Base-by-base conservation (phyloP, 2,113 vertebrate species). In the Microtus richardsoni region DNA sequence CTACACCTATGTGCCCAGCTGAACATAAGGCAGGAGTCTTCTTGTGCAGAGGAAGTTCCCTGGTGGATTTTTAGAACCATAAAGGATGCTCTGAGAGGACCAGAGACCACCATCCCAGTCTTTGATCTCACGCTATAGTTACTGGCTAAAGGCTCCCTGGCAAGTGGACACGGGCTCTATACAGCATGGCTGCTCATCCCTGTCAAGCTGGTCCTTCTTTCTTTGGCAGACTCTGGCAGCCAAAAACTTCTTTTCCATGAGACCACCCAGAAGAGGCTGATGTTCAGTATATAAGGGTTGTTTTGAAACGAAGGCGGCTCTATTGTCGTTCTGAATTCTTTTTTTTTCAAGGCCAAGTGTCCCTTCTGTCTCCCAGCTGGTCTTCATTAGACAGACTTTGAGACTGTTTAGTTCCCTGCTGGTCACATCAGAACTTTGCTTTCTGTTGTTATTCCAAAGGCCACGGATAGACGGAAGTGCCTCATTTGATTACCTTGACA, bases 361-460 rank as follows among this genome's bases (percentile, higher is more conserved):
- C 44, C 78, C 36, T 60, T 71, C 60, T 26, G 6, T 64, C 36
- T 14, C 58, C 89, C 39, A 78, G 78, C 44, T 79, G 30, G 24
- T 93, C 54, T 92, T 92, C 26, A 68, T 75, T 62, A 83, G 44
- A 60, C 47, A 82, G 39, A 1, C 80, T 49, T 39, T 36, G 30
- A 90, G 47, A 36, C 24, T 36, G 83, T 86, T 91, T 79, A 21
- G 21, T 49, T 12, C 33, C 19, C 49, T 91, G 64, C 70, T 70
- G 13, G 33, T 60, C 73, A 88, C n/a, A 64, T 92, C 71, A 95
- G 83, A 93, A 52, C 39, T 86, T 94, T 94, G 77, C 28, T 91
- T 17, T 80, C 71, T 94, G 44, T 52, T n/a, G 2, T 26, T 73
- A 39, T 66, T 58, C 52, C 73, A 92, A 28, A 70, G 3, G 44